phyloP scores from a whole-genome alignment of 2,113 vertebrate species.

The Oreochromis niloticus region DNA sequence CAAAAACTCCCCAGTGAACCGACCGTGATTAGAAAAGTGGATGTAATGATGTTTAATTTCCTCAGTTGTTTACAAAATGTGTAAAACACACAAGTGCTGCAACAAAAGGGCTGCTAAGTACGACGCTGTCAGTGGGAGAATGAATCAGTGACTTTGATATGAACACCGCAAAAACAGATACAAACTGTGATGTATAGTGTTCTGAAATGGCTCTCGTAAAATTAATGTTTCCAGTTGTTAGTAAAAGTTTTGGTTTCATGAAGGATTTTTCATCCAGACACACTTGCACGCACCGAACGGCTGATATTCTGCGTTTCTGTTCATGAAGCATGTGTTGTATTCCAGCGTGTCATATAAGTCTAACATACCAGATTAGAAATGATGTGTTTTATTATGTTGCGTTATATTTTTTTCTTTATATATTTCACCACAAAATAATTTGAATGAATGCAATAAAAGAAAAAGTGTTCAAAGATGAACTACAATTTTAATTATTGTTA shows the following conservation, averaged over 20 bases:
- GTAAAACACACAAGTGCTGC: not conserved
- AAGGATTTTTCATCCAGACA: not conserved
- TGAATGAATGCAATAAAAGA: not conserved
- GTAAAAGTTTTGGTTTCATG: not conserved
- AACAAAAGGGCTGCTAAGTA: not conserved
- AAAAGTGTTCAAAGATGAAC: not conserved
- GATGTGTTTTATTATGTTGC: not conserved
- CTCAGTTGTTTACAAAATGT: not conserved
- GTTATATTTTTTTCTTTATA: not conserved
- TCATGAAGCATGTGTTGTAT: not conserved
- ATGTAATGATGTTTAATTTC: constrained; percentile 37
- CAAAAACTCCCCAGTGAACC: not conserved
- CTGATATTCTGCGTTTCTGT: not conserved
- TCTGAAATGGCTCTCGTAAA: not conserved
- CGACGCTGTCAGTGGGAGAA: not conserved
- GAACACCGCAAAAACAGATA: not conserved
- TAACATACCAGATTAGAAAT: not conserved
- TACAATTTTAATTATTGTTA: not conserved
- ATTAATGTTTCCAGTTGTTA: not conserved
- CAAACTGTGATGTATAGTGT: not conserved
- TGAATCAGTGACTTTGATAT: not conserved
- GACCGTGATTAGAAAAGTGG: constrained; percentile 36
- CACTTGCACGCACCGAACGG: not conserved
- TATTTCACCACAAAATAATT: not conserved
- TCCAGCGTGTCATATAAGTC: not conserved